phyloP scores from a whole-genome alignment of 2,797 vertebrate genomes.

The Microchirus variegatus region DNA sequence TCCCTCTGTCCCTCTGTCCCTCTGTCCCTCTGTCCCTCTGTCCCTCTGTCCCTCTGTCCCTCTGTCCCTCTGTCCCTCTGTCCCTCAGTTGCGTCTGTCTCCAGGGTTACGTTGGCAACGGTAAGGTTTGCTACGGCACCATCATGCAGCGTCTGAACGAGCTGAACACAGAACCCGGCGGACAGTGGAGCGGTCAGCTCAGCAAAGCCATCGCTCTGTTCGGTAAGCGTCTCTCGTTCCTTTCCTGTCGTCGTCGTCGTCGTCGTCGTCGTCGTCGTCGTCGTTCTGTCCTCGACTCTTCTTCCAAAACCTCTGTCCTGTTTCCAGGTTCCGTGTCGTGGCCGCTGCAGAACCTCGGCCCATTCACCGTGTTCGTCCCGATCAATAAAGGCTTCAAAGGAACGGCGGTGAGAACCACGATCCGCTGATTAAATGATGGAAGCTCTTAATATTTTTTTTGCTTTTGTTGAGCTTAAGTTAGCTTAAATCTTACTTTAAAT shows the following conservation, averaged over 20 bases:
- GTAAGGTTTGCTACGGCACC: conserved; percentile 87
- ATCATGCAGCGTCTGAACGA: conserved; percentile 87
- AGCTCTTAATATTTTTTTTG: neutral
- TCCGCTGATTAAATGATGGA: neutral
- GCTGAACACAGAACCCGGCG: conserved; percentile 82
- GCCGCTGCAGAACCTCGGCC: conserved; percentile 86
- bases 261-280: too few species aligned
- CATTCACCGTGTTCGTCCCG: conserved; percentile 91
- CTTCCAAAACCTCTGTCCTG: too few species aligned
- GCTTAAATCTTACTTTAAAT: too few species aligned
- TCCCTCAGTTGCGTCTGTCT: conserved; percentile 86
- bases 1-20: neutral
- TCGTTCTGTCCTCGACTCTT: too few species aligned
- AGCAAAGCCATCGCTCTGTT: conserved; percentile 85
- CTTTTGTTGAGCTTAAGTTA: too few species aligned
- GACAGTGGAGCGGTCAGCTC: conserved; percentile 87
- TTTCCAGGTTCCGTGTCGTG: conserved; percentile 81
- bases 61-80: neutral
- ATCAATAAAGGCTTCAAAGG: conserved; percentile 86
- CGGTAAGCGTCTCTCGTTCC: too few species aligned
- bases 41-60: conserved; percentile 11
- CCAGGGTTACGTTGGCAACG: conserved; percentile 85
- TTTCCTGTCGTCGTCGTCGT: too few species aligned
- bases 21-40: conserved; percentile 83
- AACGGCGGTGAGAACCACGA: conserved; percentile 71